phyloP scores from a whole-genome alignment of 2,888 invertebrate genomes.

The Mythimna ferrago region DNA sequence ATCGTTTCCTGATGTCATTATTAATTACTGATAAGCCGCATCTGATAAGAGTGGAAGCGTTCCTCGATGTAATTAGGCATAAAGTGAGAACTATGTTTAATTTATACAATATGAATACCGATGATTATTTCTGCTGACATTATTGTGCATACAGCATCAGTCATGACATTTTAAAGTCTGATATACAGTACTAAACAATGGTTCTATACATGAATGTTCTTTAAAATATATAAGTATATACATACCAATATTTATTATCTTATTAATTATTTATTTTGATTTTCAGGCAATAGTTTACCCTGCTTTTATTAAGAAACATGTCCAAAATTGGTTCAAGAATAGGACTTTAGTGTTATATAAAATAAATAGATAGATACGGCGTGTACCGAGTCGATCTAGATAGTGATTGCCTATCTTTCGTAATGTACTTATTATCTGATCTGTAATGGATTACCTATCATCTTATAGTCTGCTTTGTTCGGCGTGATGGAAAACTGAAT shows the following conservation, averaged over 20 bases:
- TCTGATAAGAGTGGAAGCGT: constrained; percentile 38
- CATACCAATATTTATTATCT: constrained; percentile 73
- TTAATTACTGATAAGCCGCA: constrained; percentile 25
- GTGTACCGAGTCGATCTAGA: constrained; percentile 49
- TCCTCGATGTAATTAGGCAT: constrained; percentile 30
- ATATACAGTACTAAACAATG: constrained; percentile 46
- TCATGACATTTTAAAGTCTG: constrained; percentile 44
- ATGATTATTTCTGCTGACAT: constrained; percentile 23
- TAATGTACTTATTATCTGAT: constrained; percentile 42
- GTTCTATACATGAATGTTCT: constrained; percentile 55
- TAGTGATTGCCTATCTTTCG: constrained; percentile 39
- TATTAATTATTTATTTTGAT: constrained; percentile 78
- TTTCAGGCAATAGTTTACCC: constrained; percentile 87
- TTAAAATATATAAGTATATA: constrained; percentile 58
- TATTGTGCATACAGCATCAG: constrained; percentile 37
- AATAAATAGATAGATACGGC: constrained; percentile 53
- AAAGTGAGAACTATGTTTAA: constrained; percentile 24
- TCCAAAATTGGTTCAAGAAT: constrained; percentile 85
- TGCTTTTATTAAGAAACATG: constrained; percentile 85
- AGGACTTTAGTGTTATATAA: constrained; percentile 70
- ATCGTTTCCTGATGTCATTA: constrained; percentile 17
- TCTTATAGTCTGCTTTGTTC: constrained; percentile 44
- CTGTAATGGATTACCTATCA: constrained; percentile 29
- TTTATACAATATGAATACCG: constrained; percentile 20
- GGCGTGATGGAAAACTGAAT: constrained; percentile 63